Evolutionary conservation across 2,888 invertebrate species (phyloP), one percentile per base, ranked within the genome.

Genomic region (Pheosia gnoma): DNA sequence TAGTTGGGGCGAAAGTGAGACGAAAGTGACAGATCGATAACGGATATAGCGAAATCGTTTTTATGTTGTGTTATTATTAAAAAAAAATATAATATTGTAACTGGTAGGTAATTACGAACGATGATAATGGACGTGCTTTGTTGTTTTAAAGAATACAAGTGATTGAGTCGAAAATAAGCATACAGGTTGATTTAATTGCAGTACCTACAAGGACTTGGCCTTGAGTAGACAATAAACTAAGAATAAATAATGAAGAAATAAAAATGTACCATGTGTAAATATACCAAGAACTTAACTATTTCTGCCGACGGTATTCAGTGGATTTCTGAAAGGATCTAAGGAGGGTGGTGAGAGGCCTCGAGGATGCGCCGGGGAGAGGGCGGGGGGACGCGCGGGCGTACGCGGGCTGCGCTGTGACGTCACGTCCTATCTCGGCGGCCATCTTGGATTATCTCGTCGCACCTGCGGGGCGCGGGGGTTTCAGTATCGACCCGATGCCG

Each of bases 371-470:
- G 82, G 78, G 86, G 72, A 25, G 79, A 60, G 71, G 77, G 82
- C 75, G 83, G 80, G 76, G 76, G 78, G 79, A 74, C 72, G 81
- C 70, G 81, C 77, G 84, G 80, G 81, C 78, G 78, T 74, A 82
- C 80, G 80, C 81, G 82, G 83, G 82, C 81, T 81, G 85, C 85
- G 86, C 87, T 88, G 92, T 93, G 93, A 93, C 93, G 93, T 94
- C 93, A 94, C 91, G 93, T 94, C 93, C 92, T 93, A 93, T 93
- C 93, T 93, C 89, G 92, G 92, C 93, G 91, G 93, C 93, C 93
- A 93, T 93, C 93, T 93, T 93, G 93, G 93, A 93, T 93, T 92
- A 93, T 93, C 93, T 93, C 93, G 93, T 93, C 90, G 92, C 93
- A 93, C 93, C 93, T 93, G 93, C 86, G 93, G 91, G 90, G 85